Evolutionary conservation across 2,888 invertebrate species (phyloP).

Genomic region (Drosophila algonquin): DNA sequence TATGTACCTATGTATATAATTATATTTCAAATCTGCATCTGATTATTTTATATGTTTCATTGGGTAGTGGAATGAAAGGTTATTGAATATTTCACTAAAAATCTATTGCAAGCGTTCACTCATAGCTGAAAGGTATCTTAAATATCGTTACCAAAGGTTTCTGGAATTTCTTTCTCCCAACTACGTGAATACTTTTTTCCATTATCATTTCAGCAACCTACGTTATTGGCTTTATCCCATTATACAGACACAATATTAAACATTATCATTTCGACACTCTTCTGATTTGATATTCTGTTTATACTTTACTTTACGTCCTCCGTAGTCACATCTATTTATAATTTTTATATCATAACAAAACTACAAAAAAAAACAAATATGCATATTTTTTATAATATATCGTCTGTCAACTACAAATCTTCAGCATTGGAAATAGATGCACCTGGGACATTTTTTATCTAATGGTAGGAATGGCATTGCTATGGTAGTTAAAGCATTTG

Average conservation of each 20-base stretch:
- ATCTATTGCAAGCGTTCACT: too few species aligned
- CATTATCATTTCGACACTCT: not conserved
- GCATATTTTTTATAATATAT: not conserved
- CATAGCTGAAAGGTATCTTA: not conserved
- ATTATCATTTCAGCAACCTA: not conserved
- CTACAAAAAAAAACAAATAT: not conserved
- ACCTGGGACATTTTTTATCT: too few species aligned
- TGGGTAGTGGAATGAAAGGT: not conserved
- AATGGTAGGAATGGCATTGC: not conserved
- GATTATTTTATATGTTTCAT: not conserved
- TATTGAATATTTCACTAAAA: not conserved
- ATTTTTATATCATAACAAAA: not conserved
- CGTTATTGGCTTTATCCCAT: not conserved
- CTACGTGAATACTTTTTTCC: not conserved
- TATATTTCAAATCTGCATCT: not conserved
- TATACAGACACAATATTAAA: not conserved
- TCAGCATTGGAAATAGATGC: too few species aligned
- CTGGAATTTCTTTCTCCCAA: not conserved
- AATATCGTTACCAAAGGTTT: not conserved
- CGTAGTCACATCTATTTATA: not conserved
- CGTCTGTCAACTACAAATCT: not conserved
- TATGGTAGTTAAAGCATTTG: not conserved
- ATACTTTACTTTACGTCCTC: not conserved
- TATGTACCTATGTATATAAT: too few species aligned
- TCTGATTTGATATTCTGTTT: not conserved